These are phyloP conservation scores for Neodiprion fabricii DNA, from an alignment of 1,140 invertebrate genomes.

Conservation along the genomic window DNA sequence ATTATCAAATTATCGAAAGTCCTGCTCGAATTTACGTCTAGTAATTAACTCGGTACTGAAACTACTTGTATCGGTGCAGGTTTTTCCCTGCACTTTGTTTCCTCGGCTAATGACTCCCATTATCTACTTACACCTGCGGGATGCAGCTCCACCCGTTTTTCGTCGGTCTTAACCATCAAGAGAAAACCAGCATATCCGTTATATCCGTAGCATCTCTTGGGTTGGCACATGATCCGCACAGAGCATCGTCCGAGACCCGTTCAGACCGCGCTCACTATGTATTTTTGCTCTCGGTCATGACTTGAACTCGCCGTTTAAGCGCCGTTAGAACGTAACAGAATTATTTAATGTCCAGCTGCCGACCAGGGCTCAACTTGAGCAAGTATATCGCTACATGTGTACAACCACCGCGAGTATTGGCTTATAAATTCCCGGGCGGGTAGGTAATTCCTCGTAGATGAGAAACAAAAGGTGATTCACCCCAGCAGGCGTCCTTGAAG, in stretches of 20 bases:
- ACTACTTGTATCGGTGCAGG: not conserved
- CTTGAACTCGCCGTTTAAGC: not conserved
- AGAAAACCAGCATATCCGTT: not conserved
- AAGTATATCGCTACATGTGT: not conserved
- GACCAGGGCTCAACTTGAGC: not conserved
- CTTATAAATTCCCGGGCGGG: not conserved
- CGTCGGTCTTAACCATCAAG: not conserved
- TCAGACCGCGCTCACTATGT: not conserved
- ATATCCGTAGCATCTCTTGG: not conserved
- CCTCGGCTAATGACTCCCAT: not conserved
- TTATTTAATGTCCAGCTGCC: constrained; percentile 3
- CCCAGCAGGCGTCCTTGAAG: not conserved
- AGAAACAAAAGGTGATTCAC: not conserved
- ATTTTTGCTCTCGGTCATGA: not conserved
- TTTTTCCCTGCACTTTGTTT: not conserved
- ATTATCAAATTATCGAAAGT: not conserved
- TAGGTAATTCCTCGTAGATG: not conserved
- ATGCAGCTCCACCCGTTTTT: not conserved
- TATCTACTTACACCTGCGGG: not conserved
- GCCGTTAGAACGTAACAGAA: constrained; percentile 3
- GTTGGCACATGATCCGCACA: not conserved
- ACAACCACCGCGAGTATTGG: not conserved
- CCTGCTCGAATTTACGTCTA: not conserved
- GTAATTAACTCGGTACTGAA: not conserved
- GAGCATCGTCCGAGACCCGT: not conserved